Evolutionary conservation across 2,797 vertebrate genomes (phyloP), one percentile per base, ranked within the genome.

Genomic region (Artibeus lituratus): DNA sequence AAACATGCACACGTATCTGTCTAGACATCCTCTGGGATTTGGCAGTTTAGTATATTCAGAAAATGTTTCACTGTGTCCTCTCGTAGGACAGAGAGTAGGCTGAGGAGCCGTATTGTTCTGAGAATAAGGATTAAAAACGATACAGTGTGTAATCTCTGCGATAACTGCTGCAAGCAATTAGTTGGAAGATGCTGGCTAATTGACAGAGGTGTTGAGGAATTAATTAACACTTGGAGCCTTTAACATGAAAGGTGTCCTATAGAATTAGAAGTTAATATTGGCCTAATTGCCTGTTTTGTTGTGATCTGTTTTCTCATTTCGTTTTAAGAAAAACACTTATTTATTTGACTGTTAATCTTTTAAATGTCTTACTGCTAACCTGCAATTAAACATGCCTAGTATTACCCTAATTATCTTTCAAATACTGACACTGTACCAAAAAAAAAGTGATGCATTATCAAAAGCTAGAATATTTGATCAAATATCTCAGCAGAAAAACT

Each of bases 221-320:
- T 94, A 91, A 95, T 96, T 96, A 94, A 91, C 94, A 96, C 88
- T 81, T 85, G 19, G 65, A 92, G 55, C 67, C 65, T 93, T 96
- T 94, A 93, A 86, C 35, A 47, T 94, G 85, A 91, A 96, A 88
- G 81, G 16, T 78, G 51, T 96, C 74, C 80, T 95, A 5, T 85
- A 81, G 91, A 94, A 96, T 92, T 94, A 78, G 92, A 91, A 94
- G 72, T 94, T 95, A 53, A 53, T 90, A 67, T 92, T 88, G 74
- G 76, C 73, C 80, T 95, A 85, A 96, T 95, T 95, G 82, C 65
- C 70, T 91, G 24, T 94, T 94, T 95, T 94, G 53, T 84, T 95
- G 88, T 22, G 67, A 69, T 87, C 59, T 59, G 12, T 94, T 87
- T 94, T 84, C 88, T 90, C 49, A 35, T 94, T 91, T 93, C 88